Percentiles rank a stretch among this genome's conserved stretches.
Conservation (phyloP, 2,888 invertebrate species). For the Tholera decimalis region DNA sequence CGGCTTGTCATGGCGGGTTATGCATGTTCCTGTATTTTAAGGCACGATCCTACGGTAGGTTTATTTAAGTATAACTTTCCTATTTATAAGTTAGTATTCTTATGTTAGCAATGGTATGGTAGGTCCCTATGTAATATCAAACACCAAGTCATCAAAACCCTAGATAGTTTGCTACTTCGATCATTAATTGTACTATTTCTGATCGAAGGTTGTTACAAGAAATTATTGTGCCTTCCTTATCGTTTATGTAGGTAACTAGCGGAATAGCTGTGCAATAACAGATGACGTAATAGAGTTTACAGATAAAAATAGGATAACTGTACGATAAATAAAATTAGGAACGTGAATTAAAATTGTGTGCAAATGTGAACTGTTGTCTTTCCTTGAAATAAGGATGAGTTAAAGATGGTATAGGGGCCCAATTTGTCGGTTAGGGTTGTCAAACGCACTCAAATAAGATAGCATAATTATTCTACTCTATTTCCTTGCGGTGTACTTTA, state of each 20-base stretch:
- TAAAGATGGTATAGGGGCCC: neutral
- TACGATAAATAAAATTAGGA: conserved; percentile 12
- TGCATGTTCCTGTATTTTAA: too few relatives aligned
- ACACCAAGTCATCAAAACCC: conserved; percentile 24
- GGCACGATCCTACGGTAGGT: too few relatives aligned
- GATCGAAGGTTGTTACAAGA: conserved; percentile 13
- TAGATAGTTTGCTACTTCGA: too few relatives aligned
- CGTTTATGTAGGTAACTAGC: conserved; percentile 40
- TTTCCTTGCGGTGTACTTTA: too few relatives aligned
- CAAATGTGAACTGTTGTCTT: conserved; percentile 1
- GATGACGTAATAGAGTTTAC: conserved; percentile 47
- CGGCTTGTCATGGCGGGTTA: too few relatives aligned
- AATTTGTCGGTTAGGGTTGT: neutral
- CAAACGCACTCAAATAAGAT: too few relatives aligned
- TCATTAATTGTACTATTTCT: too few relatives aligned
- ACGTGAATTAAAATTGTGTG: neutral
- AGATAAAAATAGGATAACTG: conserved; percentile 37
- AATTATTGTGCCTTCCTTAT: conserved; percentile 33
- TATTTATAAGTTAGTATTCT: too few relatives aligned
- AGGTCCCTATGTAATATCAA: conserved; percentile 13
- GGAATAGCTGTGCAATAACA: conserved; percentile 51
- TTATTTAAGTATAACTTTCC: too few relatives aligned
- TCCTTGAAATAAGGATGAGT: conserved; percentile 35
- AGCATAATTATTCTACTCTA: too few relatives aligned
- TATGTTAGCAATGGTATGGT: neutral